Conservation (phyloP, 2,888 invertebrate genomes). For the Caradrina kadenii region DNA sequence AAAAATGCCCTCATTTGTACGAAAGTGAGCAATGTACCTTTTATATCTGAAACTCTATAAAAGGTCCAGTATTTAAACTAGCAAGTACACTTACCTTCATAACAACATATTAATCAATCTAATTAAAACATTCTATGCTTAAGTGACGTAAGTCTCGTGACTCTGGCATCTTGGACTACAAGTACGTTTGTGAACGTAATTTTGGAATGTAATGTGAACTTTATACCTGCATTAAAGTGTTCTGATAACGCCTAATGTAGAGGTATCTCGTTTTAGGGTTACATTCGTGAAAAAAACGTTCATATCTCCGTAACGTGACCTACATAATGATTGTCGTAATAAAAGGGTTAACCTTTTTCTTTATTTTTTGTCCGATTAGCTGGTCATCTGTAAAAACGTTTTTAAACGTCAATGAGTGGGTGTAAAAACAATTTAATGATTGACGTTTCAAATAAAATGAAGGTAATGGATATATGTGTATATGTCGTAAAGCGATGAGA, state of each 20-base stretch:
- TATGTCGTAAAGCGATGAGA: conserved; percentile 16
- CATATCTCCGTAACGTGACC: conserved; percentile 53
- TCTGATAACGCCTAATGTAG: conserved; percentile 64
- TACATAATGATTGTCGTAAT: conserved; percentile 51
- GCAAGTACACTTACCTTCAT: no score
- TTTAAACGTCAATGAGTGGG: conserved; percentile 36
- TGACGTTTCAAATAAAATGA: conserved; percentile 39
- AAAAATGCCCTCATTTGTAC: no score
- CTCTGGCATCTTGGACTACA: not conserved
- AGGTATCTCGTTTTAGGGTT: conserved; percentile 38
- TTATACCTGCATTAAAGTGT: conserved; percentile 62
- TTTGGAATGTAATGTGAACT: conserved; percentile 61
- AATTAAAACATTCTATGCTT: no score
- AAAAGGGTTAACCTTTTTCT: conserved; percentile 56
- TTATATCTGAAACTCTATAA: no score
- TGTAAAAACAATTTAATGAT: conserved; percentile 32
- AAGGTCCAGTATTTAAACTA: no score
- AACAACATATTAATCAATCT: no score
- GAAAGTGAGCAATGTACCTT: no score
- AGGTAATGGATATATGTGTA: conserved; percentile 25
- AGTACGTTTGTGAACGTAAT: conserved; percentile 50
- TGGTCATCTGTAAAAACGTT: conserved; percentile 39
- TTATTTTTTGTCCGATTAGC: conserved; percentile 61
- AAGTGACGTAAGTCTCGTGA: not conserved
- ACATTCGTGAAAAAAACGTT: conserved; percentile 53